These are phyloP conservation scores for Leucania comma DNA, from an alignment of 2,888 invertebrate species.

Conservation along the genomic window DNA sequence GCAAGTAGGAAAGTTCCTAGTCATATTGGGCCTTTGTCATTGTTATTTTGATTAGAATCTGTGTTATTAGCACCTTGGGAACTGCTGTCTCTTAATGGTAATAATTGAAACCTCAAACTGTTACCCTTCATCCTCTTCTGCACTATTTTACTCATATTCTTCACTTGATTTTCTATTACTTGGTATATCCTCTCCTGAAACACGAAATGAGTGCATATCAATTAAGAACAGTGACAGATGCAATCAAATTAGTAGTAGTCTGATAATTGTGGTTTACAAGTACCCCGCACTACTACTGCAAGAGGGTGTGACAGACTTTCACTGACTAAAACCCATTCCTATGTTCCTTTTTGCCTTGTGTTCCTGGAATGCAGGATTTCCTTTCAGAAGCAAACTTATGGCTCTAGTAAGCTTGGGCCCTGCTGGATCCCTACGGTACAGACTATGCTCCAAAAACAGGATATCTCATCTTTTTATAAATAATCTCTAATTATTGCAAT, in stretches of 20 bases:
- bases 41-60: slow-evolving; percentile 64
- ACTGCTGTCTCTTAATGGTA: slow-evolving; percentile 83
- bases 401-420: too few relatives aligned
- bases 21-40: slow-evolving; percentile 83
- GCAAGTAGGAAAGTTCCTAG: slow-evolving; percentile 77
- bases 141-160: slow-evolving; percentile 89
- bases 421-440: not conserved
- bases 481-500: not conserved
- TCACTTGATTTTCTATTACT: slow-evolving; percentile 89
- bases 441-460: not conserved
- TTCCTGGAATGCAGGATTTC: too few relatives aligned
- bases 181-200: slow-evolving; percentile 91
- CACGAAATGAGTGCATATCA: slow-evolving; percentile 8
- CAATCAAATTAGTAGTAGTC: not conserved
- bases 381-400: too few relatives aligned
- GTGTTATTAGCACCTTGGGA: slow-evolving; percentile 62
- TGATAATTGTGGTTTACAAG: too few relatives aligned
- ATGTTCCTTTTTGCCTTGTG: too few relatives aligned
- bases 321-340: too few relatives aligned
- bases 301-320: too few relatives aligned
- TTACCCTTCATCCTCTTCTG: slow-evolving; percentile 92
- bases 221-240: not conserved
- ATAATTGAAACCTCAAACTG: slow-evolving; percentile 91
- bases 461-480: not conserved
- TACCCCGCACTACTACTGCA: too few relatives aligned